phyloP scores from a whole-genome alignment of 2,797 vertebrate species.

The Scleropages formosus region DNA sequence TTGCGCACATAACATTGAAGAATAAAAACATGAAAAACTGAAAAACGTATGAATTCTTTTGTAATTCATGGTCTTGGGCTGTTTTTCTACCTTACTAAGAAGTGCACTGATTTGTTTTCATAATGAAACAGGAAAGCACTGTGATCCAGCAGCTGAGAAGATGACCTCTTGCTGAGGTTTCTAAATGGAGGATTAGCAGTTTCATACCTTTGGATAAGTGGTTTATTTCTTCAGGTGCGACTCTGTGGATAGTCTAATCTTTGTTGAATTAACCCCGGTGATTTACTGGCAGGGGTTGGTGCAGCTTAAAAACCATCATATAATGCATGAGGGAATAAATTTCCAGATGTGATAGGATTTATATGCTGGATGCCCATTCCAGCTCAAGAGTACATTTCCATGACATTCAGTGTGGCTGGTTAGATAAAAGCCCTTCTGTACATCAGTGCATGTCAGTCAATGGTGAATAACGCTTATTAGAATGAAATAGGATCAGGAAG shows the following conservation, averaged over 20 bases:
- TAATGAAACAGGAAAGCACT: background rate
- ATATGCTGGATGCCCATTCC: too few relatives aligned
- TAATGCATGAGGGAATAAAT: background rate
- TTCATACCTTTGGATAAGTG: slow-evolving; percentile 37
- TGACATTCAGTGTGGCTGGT: too few relatives aligned
- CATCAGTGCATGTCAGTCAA: too few relatives aligned
- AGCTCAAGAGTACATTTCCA: too few relatives aligned
- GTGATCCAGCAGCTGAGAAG: slow-evolving; percentile 14
- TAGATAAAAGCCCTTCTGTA: too few relatives aligned
- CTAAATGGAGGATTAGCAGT: slow-evolving; percentile 40
- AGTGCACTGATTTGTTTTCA: background rate
- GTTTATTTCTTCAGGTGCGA: slow-evolving; percentile 39
- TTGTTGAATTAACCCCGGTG: slow-evolving; percentile 16
- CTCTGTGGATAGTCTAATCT: slow-evolving; percentile 35
- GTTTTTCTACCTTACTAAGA: background rate
- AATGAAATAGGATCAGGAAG: too few relatives aligned
- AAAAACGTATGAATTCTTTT: too few relatives aligned
- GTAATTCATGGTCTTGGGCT: background rate
- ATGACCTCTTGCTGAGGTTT: slow-evolving; percentile 36
- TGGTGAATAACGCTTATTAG: too few relatives aligned
- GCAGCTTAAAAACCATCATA: background rate
- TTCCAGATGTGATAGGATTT: background rate
- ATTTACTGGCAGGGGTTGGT: background rate
- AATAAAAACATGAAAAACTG: too few relatives aligned
- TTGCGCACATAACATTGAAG: too few relatives aligned